Base-by-base conservation (phyloP, 2,888 invertebrate genomes). In the Hipparchia semele region DNA sequence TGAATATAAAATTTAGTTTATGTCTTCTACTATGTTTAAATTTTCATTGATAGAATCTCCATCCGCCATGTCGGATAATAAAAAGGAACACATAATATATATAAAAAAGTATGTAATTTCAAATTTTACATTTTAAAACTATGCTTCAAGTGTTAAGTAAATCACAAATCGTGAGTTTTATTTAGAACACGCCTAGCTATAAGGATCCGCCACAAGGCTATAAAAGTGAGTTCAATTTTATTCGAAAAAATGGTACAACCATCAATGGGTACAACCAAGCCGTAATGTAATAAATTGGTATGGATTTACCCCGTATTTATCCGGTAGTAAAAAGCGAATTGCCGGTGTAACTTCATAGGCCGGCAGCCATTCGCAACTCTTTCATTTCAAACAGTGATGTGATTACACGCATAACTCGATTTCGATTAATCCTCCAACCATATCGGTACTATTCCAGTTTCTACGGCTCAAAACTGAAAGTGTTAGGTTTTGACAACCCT, bases 371-470 rank as follows among this genome's bases (percentile, higher is more conserved):
- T 72, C 75, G 70, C 77, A 78, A 78, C 76, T 78, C 78, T 78
- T 78, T 79, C 76, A 76, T 74, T 73, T 74, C 76, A 73, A 74
- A 77, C 75, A 73, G 67, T 74, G 76, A 76, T 78, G 75, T 77
- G 79, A 79, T 80, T 80, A 76, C 74, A 75, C 77, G 61, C 79
- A 81, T 83, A 82, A 85, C 84, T 83, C 78, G 76, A 79, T 82
- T 75, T 77, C 76, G 77, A 81, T 82, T 84, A 82, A 84, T 81
- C 80, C 80, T 78, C 80, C 75, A 71, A 77, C 75, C 77, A 69
- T 73, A 70, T 68, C 67, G 62, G n/a, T 59, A 64, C 58, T 58
- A 58, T 59, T 51, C 51, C 46, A 53, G 13, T 53, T 70, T 64
- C 56, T 51, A 70, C 23, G 65, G 56, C 67, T 53, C 51, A 60